phyloP scores from a whole-genome alignment of 2,113 vertebrate genomes.

The zebrafish (Danio rerio) region DNA sequence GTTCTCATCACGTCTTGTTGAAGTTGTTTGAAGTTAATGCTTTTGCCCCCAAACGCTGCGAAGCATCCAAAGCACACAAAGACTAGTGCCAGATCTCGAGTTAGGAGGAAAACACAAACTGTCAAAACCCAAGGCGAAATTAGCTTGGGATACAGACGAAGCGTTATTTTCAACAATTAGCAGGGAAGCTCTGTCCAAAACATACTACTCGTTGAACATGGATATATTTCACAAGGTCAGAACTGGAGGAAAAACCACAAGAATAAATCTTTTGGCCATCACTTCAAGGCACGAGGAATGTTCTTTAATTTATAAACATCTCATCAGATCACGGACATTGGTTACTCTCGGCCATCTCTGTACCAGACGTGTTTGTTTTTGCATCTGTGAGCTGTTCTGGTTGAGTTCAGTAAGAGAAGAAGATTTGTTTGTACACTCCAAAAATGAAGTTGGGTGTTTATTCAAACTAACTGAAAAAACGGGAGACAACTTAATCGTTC shows the following conservation, averaged over 20 bases:
- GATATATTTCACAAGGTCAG: conserved; percentile 21
- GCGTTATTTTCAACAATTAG: conserved; percentile 25
- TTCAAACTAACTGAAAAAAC: not conserved
- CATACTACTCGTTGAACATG: not conserved
- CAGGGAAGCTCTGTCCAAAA: conserved; percentile 26
- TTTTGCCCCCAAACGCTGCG: not conserved
- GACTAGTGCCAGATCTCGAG: not conserved
- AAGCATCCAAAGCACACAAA: conserved; percentile 26
- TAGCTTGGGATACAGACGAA: conserved; percentile 14
- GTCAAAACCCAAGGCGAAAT: conserved; percentile 11
- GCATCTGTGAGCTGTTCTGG: conserved; percentile 11
- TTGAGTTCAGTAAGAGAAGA: not conserved
- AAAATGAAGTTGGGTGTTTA: no score
- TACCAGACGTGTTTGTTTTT: conserved; percentile 51
- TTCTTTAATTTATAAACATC: conserved; percentile 31
- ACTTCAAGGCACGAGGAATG: conserved; percentile 29
- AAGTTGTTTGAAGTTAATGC: conserved; percentile 4
- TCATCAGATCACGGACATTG: conserved; percentile 18
- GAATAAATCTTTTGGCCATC: conserved; percentile 15
- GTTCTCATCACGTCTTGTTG: not conserved
- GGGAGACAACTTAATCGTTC: not conserved
- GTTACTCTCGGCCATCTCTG: not conserved
- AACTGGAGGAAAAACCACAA: conserved; percentile 8
- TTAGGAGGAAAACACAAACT: conserved; percentile 13
- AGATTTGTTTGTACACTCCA: not conserved